Percentiles rank a stretch among this genome's conserved stretches.
Evolutionary conservation across 2,888 invertebrate species (phyloP).

Genomic region (Ashinkailepas kermadecensis): DNA sequence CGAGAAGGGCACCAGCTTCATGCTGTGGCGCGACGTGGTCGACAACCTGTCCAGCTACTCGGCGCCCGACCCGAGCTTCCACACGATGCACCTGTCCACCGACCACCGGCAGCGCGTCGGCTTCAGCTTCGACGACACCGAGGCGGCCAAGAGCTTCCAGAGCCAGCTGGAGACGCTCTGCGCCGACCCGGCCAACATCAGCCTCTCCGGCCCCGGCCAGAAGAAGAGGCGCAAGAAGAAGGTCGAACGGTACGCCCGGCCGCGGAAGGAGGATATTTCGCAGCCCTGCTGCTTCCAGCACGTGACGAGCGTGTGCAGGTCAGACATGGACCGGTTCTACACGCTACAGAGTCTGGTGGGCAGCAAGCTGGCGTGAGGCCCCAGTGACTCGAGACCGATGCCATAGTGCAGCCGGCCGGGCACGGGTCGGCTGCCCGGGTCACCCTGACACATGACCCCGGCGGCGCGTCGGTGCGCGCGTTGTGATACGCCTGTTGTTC

Average conservation of each 20-base stretch:
- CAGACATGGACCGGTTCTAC: slow-evolving; percentile 57
- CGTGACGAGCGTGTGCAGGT: slow-evolving; percentile 64
- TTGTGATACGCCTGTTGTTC: not conserved
- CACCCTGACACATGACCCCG: not conserved
- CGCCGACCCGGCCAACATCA: slow-evolving; percentile 68
- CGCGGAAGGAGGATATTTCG: slow-evolving; percentile 71
- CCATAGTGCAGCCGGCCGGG: slow-evolving; percentile 24
- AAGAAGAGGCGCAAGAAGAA: slow-evolving; percentile 43
- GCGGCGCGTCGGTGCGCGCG: not conserved
- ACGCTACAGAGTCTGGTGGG: slow-evolving; percentile 57
- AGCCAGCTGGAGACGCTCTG: slow-evolving; percentile 59
- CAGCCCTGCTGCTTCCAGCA: slow-evolving; percentile 78
- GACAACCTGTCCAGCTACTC: slow-evolving; percentile 68
- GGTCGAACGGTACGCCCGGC: slow-evolving; percentile 46
- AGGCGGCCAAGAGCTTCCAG: slow-evolving; percentile 63
- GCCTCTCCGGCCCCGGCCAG: slow-evolving; percentile 59
- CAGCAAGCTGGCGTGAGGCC: slow-evolving; percentile 21
- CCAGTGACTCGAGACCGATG: slow-evolving; percentile 24
- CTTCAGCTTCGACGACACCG: slow-evolving; percentile 67
- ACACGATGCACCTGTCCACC: slow-evolving; percentile 68
- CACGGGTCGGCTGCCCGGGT: not conserved
- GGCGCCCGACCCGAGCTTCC: slow-evolving; percentile 59
- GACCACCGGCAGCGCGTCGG: slow-evolving; percentile 70
- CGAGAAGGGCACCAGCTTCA: slow-evolving; percentile 71
- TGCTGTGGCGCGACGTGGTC: slow-evolving; percentile 70